These are phyloP conservation scores for Oryzias javanicus DNA, from an alignment of 2,113 vertebrate species.

Conservation along the genomic window DNA sequence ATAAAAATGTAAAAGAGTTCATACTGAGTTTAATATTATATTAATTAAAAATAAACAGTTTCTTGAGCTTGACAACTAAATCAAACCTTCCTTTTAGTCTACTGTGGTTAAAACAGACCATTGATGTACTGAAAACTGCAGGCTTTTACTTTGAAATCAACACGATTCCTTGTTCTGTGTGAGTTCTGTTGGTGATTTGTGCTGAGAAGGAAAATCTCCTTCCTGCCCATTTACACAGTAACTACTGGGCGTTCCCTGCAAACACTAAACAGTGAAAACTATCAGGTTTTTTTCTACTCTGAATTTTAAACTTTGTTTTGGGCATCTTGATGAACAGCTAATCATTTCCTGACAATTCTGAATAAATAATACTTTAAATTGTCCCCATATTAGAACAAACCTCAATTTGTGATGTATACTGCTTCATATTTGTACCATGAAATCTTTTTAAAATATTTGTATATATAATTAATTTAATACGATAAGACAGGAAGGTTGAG, in stretches of 20 bases:
- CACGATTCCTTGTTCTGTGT: neutral
- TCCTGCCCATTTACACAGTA: slow-evolving; percentile 69
- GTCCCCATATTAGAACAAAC: too few species aligned
- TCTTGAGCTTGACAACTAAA: too few species aligned
- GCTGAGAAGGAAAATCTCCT: slow-evolving; percentile 52
- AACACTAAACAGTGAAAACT: slow-evolving; percentile 1
- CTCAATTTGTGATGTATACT: too few species aligned
- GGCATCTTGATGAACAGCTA: too few species aligned
- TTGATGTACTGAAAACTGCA: neutral
- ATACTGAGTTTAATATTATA: too few species aligned
- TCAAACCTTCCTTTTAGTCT: too few species aligned
- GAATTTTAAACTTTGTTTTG: neutral
- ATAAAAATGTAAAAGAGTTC: too few species aligned
- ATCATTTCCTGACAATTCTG: too few species aligned
- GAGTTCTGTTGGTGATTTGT: slow-evolving; percentile 2
- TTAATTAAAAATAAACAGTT: too few species aligned
- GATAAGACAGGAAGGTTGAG: slow-evolving; percentile 8
- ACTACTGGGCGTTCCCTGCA: slow-evolving; percentile 66
- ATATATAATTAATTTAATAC: neutral
- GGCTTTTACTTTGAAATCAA: slow-evolving; percentile 39
- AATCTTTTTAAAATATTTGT: neutral
- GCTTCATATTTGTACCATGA: neutral
- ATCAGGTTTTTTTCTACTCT: neutral
- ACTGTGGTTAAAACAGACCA: too few species aligned
- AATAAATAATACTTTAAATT: too few species aligned